phyloP scores from a whole-genome alignment of 2,113 vertebrate species.

The Hucho hucho region DNA sequence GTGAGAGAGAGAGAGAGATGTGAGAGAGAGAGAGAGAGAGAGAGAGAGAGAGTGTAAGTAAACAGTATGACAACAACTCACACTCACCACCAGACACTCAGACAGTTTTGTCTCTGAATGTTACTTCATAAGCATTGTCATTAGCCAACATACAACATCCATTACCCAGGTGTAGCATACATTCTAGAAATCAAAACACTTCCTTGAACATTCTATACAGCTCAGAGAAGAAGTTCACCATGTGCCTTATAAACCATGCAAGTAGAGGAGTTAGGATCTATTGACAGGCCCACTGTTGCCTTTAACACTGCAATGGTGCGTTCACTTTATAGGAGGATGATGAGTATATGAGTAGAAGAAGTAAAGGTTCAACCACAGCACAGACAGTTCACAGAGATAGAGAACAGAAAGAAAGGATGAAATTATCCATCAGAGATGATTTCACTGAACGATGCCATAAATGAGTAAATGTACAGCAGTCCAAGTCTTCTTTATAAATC shows the following conservation, averaged over 20 bases:
- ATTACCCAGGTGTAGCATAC: constrained; percentile 62
- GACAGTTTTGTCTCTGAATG: constrained; percentile 37
- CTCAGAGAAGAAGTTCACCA: constrained; percentile 58
- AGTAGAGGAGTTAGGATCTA: constrained; percentile 38
- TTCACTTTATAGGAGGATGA: constrained; percentile 27
- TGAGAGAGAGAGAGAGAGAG: no score
- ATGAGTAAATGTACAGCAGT: constrained; percentile 49
- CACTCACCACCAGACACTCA: constrained; percentile 48
- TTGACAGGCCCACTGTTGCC: constrained; percentile 38
- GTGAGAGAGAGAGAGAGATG: no score
- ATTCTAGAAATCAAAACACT: constrained; percentile 53
- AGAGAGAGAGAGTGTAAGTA: constrained; percentile 20
- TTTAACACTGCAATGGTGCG: constrained; percentile 49
- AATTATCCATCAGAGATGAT: constrained; percentile 51
- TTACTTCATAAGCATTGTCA: constrained; percentile 49
- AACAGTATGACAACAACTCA: constrained; percentile 55
- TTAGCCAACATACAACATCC: constrained; percentile 47
- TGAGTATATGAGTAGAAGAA: constrained; percentile 37
- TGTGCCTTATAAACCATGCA: constrained; percentile 58
- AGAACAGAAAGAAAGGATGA: constrained; percentile 13
- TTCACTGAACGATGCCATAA: constrained; percentile 31
- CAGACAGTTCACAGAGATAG: constrained; percentile 50
- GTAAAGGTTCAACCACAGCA: constrained; percentile 65
- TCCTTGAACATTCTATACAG: constrained; percentile 49
- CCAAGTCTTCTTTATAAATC: constrained; percentile 3